These are phyloP conservation scores for Cotesia chilonis DNA, from an alignment of 1,140 invertebrate genomes.

Conservation along the genomic window DNA sequence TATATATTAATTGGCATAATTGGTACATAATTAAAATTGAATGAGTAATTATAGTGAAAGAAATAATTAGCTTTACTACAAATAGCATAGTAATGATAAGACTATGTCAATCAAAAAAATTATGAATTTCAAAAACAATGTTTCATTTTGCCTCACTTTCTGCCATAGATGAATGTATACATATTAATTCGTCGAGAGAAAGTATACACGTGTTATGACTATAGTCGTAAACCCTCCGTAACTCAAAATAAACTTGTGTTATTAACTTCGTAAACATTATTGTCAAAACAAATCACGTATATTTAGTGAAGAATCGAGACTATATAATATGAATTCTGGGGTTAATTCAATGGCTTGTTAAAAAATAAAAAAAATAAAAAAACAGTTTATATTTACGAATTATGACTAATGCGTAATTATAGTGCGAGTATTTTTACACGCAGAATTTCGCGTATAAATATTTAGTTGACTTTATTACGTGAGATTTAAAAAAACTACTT, in stretches of 20 bases:
- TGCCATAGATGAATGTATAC: neutral
- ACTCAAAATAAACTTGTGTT: slow-evolving; percentile 54
- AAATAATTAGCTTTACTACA: too few species aligned
- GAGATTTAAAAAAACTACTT: too few species aligned
- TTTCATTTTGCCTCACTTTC: too few species aligned
- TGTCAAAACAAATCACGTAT: slow-evolving; percentile 50
- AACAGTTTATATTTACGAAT: neutral
- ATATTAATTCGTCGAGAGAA: slow-evolving; percentile 21
- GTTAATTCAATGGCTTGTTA: neutral
- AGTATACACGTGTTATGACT: slow-evolving; percentile 22
- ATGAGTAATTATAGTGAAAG: too few species aligned
- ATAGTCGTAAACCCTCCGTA: slow-evolving; percentile 29
- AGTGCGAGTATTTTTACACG: neutral
- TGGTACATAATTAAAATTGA: too few species aligned
- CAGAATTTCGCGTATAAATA: too few species aligned
- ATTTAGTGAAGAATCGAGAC: slow-evolving; percentile 15
- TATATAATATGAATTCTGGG: neutral
- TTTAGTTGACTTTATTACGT: too few species aligned
- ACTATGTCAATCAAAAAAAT: too few species aligned
- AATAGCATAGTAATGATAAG: too few species aligned
- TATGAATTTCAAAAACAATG: too few species aligned
- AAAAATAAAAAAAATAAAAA: slow-evolving; percentile 4
- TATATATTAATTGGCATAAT: too few species aligned
- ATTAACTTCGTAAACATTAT: slow-evolving; percentile 58
- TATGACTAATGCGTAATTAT: too few species aligned